Evolutionary conservation across 2,888 invertebrate genomes (phyloP), one percentile per base, ranked within the genome.

Genomic region (Taenaris catops): DNA sequence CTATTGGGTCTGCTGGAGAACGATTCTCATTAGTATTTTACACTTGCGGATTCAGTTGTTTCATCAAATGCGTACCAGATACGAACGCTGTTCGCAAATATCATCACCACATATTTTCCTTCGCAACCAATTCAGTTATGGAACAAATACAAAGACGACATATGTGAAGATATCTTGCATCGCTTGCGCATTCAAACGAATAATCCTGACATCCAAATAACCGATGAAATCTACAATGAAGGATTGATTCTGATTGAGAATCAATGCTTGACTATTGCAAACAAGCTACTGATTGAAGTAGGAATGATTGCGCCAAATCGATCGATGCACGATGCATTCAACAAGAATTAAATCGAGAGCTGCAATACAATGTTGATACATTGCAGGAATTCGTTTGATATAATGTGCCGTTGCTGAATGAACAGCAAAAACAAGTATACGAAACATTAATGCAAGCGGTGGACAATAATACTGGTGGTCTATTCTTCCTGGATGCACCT

Each of bases 371-470:
- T 41, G 29, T 38, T 38, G 34, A 42, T 34, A 38, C 38, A 38
- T 49, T 49, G 39, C 28, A 42, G 35, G 37, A 42, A 49, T 40
- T 43, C 36, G 41, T 46, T 44, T 35, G 25, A 39, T 46, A 39
- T 36, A 42, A 39, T 44, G 44, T 46, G 31, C 40, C 40, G 32
- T 34, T 46, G 34, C 39, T 48, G 38, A 50, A 44, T 44, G 38
- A 49, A 42, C 47, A 48, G 34, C 48, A 47, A 43, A 46, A 44
- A 43, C 19, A 47, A 31, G 41, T 34, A 31, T 51, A 46, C 41
- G 44, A 51, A 39, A 46, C 42, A 44, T 45, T 50, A 39, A 53
- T 53, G 44, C 40, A 45, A 44, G 44, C 38, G 35, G 43, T 45
- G 38, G 40, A 49, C 39, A 42, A 46, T 48, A 38, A 44, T 29